Base-by-base conservation (phyloP, 2,113 vertebrate species). In the Fulmarus glacialis region DNA sequence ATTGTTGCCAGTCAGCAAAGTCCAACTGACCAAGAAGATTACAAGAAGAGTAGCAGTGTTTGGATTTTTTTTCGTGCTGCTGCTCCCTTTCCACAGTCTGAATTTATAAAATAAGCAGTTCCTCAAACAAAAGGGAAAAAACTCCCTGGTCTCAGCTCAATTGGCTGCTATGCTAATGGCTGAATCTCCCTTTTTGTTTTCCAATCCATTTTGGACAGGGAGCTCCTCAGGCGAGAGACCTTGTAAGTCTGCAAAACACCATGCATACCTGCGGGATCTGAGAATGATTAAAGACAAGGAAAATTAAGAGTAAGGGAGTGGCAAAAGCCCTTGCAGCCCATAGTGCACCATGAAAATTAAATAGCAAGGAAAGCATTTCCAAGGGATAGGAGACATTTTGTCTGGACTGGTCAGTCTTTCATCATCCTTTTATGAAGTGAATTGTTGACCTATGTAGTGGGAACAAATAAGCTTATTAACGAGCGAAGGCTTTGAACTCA, bases 361-460 rank as follows among this genome's bases (percentile, higher is more conserved):
- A 83, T 78, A 8, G 12, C 87, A 84, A 80, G 84, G 67, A 78
- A 92, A 93, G 32, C 34, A 91, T 80, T 96, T 93, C 58, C 63
- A 90, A 77, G 42, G 91, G 26, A 62, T 85, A 82, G 93, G 82
- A 97, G 95, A 87, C 87, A 70, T 94, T 90, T 95, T 93, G 91
- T 95, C 91, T 96, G 94, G 74, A 80, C 78, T 95, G 95, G 93
- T 93, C 95, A 94, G 66, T 91, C 73, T 94, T 96, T 96, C 94
- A 90, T 97, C 91, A 94, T 91, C 79, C 58, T 80, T 91, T 88
- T 86, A 93, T 96, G 81, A 96, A 93, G 29, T 91, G 84, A 91
- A 80, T 93, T 94, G 87, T 95, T 96, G 87, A 96, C 87, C 81
- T 91, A 0, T 90, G 89, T 85, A 84, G 93, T 88, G 94, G 66